Conservation (phyloP, 2,113 vertebrate genomes). For the Cyrtonyx montezumae region DNA sequence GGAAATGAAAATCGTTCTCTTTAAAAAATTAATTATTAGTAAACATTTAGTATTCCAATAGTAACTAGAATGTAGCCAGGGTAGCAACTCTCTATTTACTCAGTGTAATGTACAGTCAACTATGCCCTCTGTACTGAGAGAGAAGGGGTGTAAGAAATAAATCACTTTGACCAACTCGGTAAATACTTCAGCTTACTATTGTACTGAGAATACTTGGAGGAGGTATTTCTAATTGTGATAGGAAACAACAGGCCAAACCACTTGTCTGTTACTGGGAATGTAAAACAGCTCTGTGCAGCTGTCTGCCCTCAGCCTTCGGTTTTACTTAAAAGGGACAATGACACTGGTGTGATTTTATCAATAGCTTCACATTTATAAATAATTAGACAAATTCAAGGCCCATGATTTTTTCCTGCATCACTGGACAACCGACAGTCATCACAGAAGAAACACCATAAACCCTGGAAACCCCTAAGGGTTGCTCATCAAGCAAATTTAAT, state of each 20-base stretch:
- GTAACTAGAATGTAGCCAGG: not conserved
- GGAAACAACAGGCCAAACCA: not conserved
- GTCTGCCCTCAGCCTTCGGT: not conserved
- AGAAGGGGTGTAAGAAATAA: not conserved
- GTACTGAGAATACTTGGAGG: fast-evolving
- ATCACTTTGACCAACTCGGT: not conserved
- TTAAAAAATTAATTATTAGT: not conserved
- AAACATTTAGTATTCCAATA: not conserved
- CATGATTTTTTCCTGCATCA: not conserved
- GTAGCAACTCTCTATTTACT: not conserved
- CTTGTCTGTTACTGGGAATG: not conserved
- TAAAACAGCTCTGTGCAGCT: not conserved
- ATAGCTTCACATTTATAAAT: not conserved
- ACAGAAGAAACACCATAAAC: conserved; percentile 10
- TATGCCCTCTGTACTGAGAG: not conserved
- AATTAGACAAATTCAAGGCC: not conserved
- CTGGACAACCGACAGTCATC: not conserved
- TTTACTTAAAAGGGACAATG: not conserved
- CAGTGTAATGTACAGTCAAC: not conserved
- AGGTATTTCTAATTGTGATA: not conserved
- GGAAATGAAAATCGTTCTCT: not conserved
- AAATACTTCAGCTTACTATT: not conserved
- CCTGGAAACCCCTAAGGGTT: not conserved
- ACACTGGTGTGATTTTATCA: not conserved
- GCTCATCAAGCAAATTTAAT: not conserved